Evolutionary conservation across 2,113 vertebrate species (phyloP).

Genomic region (Hippocampus abdominalis): DNA sequence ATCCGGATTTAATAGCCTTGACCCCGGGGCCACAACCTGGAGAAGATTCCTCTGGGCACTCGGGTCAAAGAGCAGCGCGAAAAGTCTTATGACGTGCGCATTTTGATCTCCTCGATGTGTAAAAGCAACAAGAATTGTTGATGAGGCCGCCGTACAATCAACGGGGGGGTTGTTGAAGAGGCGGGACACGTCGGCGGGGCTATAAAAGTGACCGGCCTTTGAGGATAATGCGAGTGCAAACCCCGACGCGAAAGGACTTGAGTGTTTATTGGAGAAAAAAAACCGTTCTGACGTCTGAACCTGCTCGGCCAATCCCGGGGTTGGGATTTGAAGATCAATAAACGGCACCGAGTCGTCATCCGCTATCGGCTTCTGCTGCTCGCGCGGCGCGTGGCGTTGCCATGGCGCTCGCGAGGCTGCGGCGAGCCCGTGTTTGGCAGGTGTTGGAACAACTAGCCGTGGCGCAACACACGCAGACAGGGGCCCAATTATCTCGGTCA

Average conservation of each 20-base stretch:
- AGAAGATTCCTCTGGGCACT: slow-evolving; percentile 37
- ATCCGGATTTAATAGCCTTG: slow-evolving; percentile 58
- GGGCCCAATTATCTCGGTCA: slow-evolving; percentile 47
- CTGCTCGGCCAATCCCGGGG: neutral
- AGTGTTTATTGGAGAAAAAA: slow-evolving; percentile 5
- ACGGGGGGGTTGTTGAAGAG: slow-evolving; percentile 22
- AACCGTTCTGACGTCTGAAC: slow-evolving; percentile 9
- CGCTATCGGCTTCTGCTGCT: slow-evolving; percentile 7
- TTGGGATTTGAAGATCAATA: neutral
- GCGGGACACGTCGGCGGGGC: slow-evolving; percentile 57
- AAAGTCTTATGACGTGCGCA: neutral
- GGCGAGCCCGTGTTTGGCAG: slow-evolving; percentile 25
- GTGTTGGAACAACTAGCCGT: slow-evolving; percentile 40
- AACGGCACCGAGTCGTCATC: neutral
- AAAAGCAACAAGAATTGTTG: slow-evolving; percentile 47
- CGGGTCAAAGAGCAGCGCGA: slow-evolving; percentile 48
- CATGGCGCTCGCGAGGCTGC: slow-evolving; percentile 14
- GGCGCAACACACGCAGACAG: slow-evolving; percentile 30
- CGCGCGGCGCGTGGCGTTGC: slow-evolving; percentile 18
- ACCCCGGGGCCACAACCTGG: slow-evolving; percentile 32
- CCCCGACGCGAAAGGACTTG: slow-evolving; percentile 5
- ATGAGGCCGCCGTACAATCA: slow-evolving; percentile 53
- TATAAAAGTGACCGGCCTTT: slow-evolving; percentile 45
- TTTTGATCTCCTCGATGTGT: neutral
- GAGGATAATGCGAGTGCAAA: slow-evolving; percentile 18